phyloP scores from a whole-genome alignment of 1,140 invertebrate species.

The Archegozetes longisetosus region DNA sequence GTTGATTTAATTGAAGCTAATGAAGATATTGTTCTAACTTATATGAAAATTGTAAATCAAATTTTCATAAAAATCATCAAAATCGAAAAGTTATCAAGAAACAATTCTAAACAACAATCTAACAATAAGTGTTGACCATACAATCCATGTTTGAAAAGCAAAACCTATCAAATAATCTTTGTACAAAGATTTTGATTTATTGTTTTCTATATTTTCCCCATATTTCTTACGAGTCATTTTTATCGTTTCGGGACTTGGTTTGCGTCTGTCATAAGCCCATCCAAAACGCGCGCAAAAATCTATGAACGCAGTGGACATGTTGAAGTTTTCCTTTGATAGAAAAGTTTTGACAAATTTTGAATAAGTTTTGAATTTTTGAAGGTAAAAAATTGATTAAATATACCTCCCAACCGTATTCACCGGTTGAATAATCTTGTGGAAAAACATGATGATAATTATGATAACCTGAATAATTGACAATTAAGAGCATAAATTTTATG shows the following conservation, averaged over 20 bases:
- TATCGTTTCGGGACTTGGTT: neutral
- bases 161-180: neutral
- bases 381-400: neutral
- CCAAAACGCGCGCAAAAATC: conserved; percentile 35
- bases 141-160: neutral
- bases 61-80: too few relatives aligned
- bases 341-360: neutral
- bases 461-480: conserved; percentile 28
- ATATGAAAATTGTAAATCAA: too few relatives aligned
- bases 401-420: conserved; percentile 29
- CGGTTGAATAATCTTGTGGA: conserved; percentile 34
- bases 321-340: conserved; percentile 37
- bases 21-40: too few relatives aligned
- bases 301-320: conserved; percentile 38
- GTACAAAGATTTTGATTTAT: neutral
- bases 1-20: too few relatives aligned
- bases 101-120: neutral
- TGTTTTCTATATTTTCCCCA: neutral
- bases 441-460: conserved; percentile 42
- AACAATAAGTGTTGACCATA: neutral
- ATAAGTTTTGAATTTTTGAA: neutral
- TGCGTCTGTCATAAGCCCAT: conserved; percentile 32
- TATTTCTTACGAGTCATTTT: neutral
- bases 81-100: neutral
- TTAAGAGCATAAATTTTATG: too few relatives aligned